These are phyloP conservation scores for Diplolepis rosae DNA, from an alignment of 2,888 invertebrate genomes.

Conservation along the genomic window DNA sequence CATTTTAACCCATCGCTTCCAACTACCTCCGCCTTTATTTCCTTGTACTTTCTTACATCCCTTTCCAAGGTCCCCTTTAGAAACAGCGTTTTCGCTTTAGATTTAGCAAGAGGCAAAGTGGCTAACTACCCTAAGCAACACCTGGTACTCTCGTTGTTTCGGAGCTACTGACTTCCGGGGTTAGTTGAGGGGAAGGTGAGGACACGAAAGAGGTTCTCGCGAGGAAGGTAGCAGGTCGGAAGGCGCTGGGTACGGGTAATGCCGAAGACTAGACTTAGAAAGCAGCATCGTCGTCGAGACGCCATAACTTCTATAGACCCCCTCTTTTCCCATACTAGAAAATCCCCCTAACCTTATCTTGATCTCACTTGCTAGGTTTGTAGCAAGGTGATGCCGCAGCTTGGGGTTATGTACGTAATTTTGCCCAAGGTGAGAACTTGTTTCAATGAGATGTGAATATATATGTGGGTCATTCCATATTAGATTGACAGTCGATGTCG, in stretches of 20 bases:
- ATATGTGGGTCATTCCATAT: not conserved
- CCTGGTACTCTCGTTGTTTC: conserved; percentile 57
- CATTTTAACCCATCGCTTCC: conserved; percentile 40
- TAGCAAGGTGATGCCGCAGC: conserved; percentile 37
- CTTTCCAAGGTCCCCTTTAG: not conserved
- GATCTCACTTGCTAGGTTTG: conserved; percentile 37
- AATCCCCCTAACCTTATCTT: conserved; percentile 41
- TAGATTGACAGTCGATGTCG: not conserved
- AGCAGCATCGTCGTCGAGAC: conserved; percentile 70
- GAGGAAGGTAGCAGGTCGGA: conserved; percentile 40
- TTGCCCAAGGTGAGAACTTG: conserved; percentile 32
- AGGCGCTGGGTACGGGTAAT: conserved; percentile 47
- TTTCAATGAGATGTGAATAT: not conserved
- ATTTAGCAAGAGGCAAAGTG: conserved; percentile 59
- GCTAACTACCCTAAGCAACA: conserved; percentile 58
- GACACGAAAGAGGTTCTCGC: not conserved
- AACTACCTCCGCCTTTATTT: conserved; percentile 25
- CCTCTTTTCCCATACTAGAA: conserved; percentile 23
- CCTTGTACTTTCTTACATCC: conserved; percentile 35
- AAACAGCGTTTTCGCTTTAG: conserved; percentile 51
- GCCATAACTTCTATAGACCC: conserved; percentile 68
- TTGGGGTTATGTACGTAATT: conserved; percentile 39
- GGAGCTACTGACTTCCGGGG: conserved; percentile 48
- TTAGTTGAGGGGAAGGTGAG: not conserved
- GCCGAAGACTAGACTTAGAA: conserved; percentile 50